Base-by-base conservation (phyloP, 1,140 invertebrate species). In the Limonius californicus region DNA sequence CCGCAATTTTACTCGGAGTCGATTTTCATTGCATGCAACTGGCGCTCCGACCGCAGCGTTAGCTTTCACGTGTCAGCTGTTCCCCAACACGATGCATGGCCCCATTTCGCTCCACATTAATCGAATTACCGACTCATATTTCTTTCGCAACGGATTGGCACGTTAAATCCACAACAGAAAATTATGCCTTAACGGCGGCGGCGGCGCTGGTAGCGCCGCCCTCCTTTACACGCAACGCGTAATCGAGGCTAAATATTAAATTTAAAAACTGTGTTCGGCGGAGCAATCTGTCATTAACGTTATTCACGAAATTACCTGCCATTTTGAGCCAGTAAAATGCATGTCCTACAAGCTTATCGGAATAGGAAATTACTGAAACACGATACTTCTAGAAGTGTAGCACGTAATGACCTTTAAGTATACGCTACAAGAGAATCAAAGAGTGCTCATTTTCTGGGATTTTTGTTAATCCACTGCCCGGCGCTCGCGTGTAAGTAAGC, bases 11-110 rank as follows among this genome's bases (percentile, higher is more conserved):
- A 2, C 35, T 12, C 8, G n/a, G 2, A 39, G 8, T 39, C n/a
- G 35, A 39, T 39, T 39, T 39, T 39, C 35, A 39, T 39, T 39
- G 35, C 35, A 39, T 39, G n/a, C 35, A 39, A 39, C 35, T 39
- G 8, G 35, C 35, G 35, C 35, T 39, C 8, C 8, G n/a, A 39
- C 35, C 35, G 35, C 35, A 12, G n/a, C n/a, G 35, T 39, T 27
- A 27, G 23, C 23, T 27, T 27, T 27, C 35, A 39, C 35, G 35
- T 39, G 35, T 39, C 35, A 39, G 8, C 8, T 39, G 8, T 39
- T 39, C 35, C 11, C n/a, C 35, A 39, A 39, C 35, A 39, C 35
- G 35, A 39, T 39, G n/a, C 8, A 39, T 39, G n/a, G n/a, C 35
- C 8, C n/a, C 8, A 14, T 39, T 39, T 39, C 35, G n/a, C 8